phyloP scores from a whole-genome alignment of 2,113 vertebrate genomes.

The Cyphomyrus plagiostoma region DNA sequence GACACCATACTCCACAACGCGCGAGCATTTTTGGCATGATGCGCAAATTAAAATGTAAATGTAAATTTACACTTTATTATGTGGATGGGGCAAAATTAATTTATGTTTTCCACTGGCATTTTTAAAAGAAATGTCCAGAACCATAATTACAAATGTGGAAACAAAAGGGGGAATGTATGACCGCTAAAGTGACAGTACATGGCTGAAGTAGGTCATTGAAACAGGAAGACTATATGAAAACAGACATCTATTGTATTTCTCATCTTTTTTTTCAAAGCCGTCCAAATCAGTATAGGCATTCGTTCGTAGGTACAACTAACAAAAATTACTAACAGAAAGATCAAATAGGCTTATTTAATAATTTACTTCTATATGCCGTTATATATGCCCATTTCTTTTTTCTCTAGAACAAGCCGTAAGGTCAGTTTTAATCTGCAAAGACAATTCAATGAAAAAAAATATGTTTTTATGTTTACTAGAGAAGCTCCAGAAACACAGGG shows the following conservation, averaged over 20 bases:
- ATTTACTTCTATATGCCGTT: neutral
- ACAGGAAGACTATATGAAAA: neutral
- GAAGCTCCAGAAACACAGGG: neutral
- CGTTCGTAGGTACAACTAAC: neutral
- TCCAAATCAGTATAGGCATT: neutral
- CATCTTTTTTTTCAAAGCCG: neutral
- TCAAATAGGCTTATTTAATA: neutral
- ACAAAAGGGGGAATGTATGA: neutral
- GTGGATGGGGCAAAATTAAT: neutral
- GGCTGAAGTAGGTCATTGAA: neutral
- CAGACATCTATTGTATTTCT: neutral
- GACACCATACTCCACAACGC: neutral
- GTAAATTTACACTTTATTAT: neutral
- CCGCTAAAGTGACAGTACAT: neutral
- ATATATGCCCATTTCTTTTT: neutral
- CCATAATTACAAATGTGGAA: neutral
- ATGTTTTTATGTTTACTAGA: neutral
- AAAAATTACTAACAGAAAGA: neutral
- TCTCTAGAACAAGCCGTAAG: neutral
- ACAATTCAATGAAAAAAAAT: neutral
- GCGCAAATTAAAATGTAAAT: neutral
- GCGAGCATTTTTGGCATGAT: neutral
- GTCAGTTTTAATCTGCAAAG: neutral
- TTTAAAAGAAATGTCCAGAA: neutral
- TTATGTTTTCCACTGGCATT: neutral